phyloP scores from a whole-genome alignment of 2,888 invertebrate genomes.

The Ormyrus rosae region DNA sequence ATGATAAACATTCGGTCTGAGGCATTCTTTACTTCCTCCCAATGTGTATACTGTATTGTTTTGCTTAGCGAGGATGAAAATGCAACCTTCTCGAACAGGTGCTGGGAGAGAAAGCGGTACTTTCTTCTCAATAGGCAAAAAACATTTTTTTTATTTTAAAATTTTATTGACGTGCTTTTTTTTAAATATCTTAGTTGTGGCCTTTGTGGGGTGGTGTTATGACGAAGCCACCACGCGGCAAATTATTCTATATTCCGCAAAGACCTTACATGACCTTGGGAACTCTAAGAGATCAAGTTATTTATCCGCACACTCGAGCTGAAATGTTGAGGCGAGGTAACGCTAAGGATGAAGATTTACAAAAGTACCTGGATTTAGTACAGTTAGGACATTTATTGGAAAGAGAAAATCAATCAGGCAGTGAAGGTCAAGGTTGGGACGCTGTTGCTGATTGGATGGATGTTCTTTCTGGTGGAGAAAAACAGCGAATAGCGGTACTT shows the following conservation, averaged over 20 bases:
- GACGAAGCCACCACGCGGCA: slow-evolving; percentile 96
- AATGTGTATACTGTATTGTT: too few relatives aligned
- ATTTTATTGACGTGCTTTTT: too few relatives aligned
- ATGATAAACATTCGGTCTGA: too few relatives aligned
- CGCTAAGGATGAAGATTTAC: slow-evolving; percentile 85
- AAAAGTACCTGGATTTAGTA: slow-evolving; percentile 86
- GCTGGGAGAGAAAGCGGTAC: too few relatives aligned
- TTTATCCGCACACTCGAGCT: slow-evolving; percentile 94
- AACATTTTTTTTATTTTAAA: too few relatives aligned
- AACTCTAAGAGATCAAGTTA: slow-evolving; percentile 94
- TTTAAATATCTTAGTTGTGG: slow-evolving; percentile 83
- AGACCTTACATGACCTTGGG: slow-evolving; percentile 99
- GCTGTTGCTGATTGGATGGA: slow-evolving; percentile 99
- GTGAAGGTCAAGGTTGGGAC: slow-evolving; percentile 85
- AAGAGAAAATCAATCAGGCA: slow-evolving; percentile 81
- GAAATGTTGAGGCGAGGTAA: slow-evolving; percentile 89
- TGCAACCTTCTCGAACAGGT: too few relatives aligned
- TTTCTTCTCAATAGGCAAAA: too few relatives aligned
- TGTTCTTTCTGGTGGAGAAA: slow-evolving; percentile 98
- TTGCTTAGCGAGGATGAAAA: too few relatives aligned
- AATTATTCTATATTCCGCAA: slow-evolving; percentile 98
- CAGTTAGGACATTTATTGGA: slow-evolving; percentile 90
- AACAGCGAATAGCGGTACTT: slow-evolving; percentile 93
- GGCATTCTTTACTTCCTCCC: too few relatives aligned
- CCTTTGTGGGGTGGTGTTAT: slow-evolving; percentile 95